Percentiles rank a stretch among this genome's conserved stretches.
These are phyloP conservation scores for Parapsyche elsis DNA, from an alignment of 1,140 invertebrate genomes.

Conservation along the genomic window DNA sequence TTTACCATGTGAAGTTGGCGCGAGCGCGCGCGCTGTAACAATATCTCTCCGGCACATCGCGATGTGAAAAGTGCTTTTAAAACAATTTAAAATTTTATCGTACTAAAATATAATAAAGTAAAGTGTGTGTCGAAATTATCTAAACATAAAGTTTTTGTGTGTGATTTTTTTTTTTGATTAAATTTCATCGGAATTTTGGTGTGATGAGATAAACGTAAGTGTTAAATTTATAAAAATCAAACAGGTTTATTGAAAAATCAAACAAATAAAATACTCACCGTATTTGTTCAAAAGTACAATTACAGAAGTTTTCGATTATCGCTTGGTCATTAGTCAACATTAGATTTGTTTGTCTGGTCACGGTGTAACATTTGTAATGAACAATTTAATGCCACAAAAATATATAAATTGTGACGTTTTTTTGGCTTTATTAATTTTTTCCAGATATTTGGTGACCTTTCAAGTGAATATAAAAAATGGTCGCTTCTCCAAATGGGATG, in stretches of 20 bases:
- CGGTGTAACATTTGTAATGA: too few species aligned
- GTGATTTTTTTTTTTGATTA: too few species aligned
- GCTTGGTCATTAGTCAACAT: too few species aligned
- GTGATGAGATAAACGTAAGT: conserved; percentile 3
- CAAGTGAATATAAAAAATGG: conserved; percentile 33
- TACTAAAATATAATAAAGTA: not conserved
- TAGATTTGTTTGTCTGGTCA: too few species aligned
- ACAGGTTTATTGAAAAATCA: too few species aligned
- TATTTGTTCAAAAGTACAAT: too few species aligned
- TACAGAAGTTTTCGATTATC: too few species aligned
- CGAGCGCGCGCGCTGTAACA: conserved; percentile 20
- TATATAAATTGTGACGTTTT: too few species aligned
- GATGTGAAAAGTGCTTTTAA: conserved; percentile 11
- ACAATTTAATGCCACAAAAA: too few species aligned
- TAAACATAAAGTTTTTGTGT: not conserved
- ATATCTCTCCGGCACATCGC: not conserved
- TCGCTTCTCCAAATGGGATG: conserved; percentile 43
- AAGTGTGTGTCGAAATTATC: not conserved
- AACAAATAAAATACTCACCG: too few species aligned
- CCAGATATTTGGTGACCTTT: not conserved
- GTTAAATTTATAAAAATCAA: too few species aligned
- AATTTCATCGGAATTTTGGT: not conserved
- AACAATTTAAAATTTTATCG: not conserved
- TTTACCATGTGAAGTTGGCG: conserved; percentile 38
- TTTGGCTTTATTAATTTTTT: too few species aligned